A percentile compares a stretch with the other conserved stretches of the same genome.
Evolutionary conservation across 2,113 vertebrate species (phyloP).

Genomic region (Cyprinodon brontotheroides): DNA sequence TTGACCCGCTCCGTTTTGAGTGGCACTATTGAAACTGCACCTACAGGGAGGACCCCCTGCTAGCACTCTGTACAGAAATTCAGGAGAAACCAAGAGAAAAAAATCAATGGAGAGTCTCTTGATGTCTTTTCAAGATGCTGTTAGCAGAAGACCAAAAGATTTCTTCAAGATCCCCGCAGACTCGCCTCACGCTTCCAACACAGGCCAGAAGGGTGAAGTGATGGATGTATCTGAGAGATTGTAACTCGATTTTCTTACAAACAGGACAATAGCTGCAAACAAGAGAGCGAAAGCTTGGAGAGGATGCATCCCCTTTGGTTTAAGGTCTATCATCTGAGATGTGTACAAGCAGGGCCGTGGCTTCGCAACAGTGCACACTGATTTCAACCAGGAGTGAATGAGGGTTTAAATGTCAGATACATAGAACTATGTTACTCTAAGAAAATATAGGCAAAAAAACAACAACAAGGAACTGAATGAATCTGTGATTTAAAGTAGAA

Average conservation of each 20-base stretch:
- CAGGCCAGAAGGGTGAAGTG: conserved; percentile 67
- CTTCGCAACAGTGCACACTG: conserved; percentile 50
- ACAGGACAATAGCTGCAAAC: conserved; percentile 78
- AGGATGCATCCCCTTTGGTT: conserved; percentile 75
- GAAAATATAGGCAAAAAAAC: neutral
- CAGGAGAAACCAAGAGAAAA: conserved; percentile 67
- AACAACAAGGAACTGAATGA: too few species aligned
- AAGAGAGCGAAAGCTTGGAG: conserved; percentile 65
- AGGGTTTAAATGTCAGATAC: conserved; percentile 6
- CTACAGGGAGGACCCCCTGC: conserved; percentile 81
- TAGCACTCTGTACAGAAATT: conserved; percentile 65
- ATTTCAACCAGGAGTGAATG: conserved; percentile 48
- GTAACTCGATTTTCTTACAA: conserved; percentile 77
- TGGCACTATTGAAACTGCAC: conserved; percentile 70
- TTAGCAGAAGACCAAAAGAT: conserved; percentile 75
- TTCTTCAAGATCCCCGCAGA: conserved; percentile 72
- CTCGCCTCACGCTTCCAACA: conserved; percentile 63
- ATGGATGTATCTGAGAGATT: conserved; percentile 76
- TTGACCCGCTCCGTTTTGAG: conserved; percentile 72
- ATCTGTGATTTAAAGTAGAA: neutral
- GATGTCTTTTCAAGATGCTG: conserved; percentile 79
- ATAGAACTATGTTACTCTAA: neutral
- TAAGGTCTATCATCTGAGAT: conserved; percentile 66
- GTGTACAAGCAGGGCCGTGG: conserved; percentile 61
- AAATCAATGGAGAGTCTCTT: conserved; percentile 79